Conservation (phyloP, 1,140 invertebrate genomes). For the Bathynomus jamesi region DNA sequence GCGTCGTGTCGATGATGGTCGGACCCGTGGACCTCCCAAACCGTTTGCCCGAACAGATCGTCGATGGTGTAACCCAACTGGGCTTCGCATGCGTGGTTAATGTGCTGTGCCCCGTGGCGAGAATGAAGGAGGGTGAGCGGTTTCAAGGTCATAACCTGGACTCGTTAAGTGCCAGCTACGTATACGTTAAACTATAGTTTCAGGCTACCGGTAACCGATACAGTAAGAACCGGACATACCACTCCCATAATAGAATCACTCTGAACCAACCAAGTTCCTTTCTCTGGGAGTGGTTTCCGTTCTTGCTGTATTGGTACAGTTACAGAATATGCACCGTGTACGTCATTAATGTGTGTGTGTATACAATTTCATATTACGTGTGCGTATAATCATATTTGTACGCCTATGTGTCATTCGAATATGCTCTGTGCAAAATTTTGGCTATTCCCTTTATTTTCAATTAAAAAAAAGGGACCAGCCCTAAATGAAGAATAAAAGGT, state of each 20-base stretch:
- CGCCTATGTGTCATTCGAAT: too few species aligned
- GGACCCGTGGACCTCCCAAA: conserved; percentile 47
- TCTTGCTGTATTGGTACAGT: too few species aligned
- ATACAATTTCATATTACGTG: too few species aligned
- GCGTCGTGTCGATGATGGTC: conserved; percentile 39
- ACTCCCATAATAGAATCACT: background rate
- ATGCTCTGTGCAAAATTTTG: too few species aligned
- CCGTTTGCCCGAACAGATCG: conserved; percentile 65
- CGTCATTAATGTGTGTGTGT: too few species aligned
- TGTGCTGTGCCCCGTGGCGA: conserved; percentile 55
- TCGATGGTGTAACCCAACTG: conserved; percentile 62
- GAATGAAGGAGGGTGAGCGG: background rate
- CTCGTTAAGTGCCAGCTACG: background rate
- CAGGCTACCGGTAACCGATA: background rate
- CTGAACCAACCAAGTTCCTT: background rate
- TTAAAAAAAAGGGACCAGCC: too few species aligned
- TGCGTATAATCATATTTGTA: too few species aligned
- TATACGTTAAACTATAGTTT: background rate
- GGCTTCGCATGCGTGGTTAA: conserved; percentile 68
- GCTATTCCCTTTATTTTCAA: too few species aligned
- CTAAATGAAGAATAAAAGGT: too few species aligned
- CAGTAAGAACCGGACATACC: too few species aligned
- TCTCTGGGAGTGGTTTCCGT: background rate
- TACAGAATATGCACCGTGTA: too few species aligned
- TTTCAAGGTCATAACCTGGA: background rate